phyloP scores from a whole-genome alignment of 1,140 invertebrate species.

The Ceratina japonica region DNA sequence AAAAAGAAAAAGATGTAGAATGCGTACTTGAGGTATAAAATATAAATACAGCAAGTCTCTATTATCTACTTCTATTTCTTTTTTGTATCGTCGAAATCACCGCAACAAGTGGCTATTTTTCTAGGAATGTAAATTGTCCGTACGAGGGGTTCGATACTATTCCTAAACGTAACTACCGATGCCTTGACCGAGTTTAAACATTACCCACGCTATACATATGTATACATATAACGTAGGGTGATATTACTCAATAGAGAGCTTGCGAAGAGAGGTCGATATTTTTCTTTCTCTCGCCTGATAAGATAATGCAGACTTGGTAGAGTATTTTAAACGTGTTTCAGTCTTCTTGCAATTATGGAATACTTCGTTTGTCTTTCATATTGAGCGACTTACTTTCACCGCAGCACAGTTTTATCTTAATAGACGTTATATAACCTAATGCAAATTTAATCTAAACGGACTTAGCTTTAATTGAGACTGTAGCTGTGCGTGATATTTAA shows the following conservation, averaged over 20 bases:
- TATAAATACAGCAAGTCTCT: too few relatives aligned
- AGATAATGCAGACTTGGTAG: background rate
- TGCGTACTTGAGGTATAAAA: too few relatives aligned
- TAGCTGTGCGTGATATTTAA: too few relatives aligned
- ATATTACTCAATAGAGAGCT: constrained; percentile 30
- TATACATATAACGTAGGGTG: background rate
- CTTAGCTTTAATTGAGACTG: too few relatives aligned
- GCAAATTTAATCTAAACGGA: too few relatives aligned
- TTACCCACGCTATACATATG: too few relatives aligned
- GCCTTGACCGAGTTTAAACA: constrained; percentile 35
- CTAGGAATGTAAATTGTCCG: background rate
- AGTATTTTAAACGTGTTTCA: background rate
- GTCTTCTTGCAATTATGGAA: background rate
- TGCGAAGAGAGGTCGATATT: background rate
- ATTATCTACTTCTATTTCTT: too few relatives aligned
- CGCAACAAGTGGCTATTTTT: background rate
- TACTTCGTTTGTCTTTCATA: too few relatives aligned
- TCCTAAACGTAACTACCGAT: background rate
- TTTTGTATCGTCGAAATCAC: background rate
- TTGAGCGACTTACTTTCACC: too few relatives aligned
- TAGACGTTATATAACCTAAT: too few relatives aligned
- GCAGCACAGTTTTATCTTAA: too few relatives aligned
- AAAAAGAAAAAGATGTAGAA: too few relatives aligned
- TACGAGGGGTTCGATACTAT: background rate
- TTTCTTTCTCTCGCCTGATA: background rate